A percentile compares a stretch with the other conserved stretches of the same genome.
These are phyloP conservation scores for Craseonycteris thonglongyai DNA, from an alignment of 2,113 vertebrate genomes.

Conservation along the genomic window DNA sequence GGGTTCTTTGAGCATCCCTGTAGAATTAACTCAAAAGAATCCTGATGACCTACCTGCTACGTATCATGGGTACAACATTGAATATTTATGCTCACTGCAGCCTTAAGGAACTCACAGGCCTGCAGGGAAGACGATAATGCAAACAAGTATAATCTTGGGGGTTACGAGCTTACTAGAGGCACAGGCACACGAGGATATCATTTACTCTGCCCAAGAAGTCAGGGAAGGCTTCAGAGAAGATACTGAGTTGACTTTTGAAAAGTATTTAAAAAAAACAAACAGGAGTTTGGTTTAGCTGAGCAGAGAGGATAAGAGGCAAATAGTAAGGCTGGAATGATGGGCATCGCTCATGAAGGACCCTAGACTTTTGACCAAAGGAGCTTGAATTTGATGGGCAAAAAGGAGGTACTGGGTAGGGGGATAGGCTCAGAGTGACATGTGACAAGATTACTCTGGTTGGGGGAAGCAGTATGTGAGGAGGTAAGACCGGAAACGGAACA, in stretches of 20 bases:
- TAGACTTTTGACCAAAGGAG: background rate
- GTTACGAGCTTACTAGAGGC: background rate
- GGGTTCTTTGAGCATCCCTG: background rate
- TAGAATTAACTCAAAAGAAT: background rate
- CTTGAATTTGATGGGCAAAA: too few relatives aligned
- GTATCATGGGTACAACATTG: background rate
- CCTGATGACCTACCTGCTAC: background rate
- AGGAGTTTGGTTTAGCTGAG: background rate
- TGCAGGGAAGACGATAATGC: background rate
- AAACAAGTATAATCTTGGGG: background rate
- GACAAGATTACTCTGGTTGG: background rate
- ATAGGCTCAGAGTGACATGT: too few relatives aligned
- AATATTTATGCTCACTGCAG: background rate
- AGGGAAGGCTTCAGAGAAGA: background rate
- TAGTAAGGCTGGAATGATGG: background rate
- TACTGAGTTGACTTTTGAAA: background rate
- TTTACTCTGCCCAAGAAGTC: background rate
- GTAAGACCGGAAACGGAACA: background rate
- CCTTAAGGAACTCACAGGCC: background rate
- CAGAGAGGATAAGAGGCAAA: background rate
- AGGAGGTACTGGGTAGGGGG: background rate
- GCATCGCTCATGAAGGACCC: background rate
- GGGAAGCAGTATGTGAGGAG: background rate
- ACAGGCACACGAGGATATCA: background rate
- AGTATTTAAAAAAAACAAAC: background rate